A percentile compares a stretch with the other conserved stretches of the same genome.
phyloP scores from a whole-genome alignment of 2,888 invertebrate genomes.

The Melipona bicolor region DNA sequence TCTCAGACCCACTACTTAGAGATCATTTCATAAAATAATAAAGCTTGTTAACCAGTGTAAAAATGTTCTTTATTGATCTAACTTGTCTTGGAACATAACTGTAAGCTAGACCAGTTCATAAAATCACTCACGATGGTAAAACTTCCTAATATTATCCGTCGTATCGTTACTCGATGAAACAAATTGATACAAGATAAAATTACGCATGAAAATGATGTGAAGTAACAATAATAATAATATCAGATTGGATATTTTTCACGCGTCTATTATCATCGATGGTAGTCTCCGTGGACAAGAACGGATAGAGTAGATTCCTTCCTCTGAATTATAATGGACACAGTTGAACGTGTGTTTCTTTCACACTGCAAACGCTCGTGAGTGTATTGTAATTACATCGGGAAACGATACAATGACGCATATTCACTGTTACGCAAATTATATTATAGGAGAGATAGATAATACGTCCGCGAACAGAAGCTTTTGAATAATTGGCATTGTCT shows the following conservation, averaged over 20 bases:
- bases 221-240: not conserved
- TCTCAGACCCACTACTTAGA: not conserved
- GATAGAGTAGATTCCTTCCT: slow-evolving; percentile 34
- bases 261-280: slow-evolving; percentile 12
- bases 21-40: not conserved
- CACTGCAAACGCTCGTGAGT: slow-evolving; percentile 17
- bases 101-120: not conserved
- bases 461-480: slow-evolving; percentile 42
- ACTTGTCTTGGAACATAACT: not conserved
- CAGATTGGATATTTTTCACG: slow-evolving; percentile 1
- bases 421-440: slow-evolving; percentile 51
- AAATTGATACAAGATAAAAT: not conserved
- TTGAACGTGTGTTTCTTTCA: slow-evolving; percentile 38
- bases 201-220: not conserved
- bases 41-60: not conserved
- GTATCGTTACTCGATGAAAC: not conserved
- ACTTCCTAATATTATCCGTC: not conserved
- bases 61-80: not conserved
- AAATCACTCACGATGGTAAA: not conserved
- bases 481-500: slow-evolving; percentile 54
- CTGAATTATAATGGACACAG: slow-evolving; percentile 42
- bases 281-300: slow-evolving; percentile 17
- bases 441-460: slow-evolving; percentile 45
- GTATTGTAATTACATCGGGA: slow-evolving; percentile 52
- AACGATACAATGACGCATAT: slow-evolving; percentile 48